Base-by-base conservation (phyloP, 2,888 invertebrate species). In the Dasysyrphus albostriatus region DNA sequence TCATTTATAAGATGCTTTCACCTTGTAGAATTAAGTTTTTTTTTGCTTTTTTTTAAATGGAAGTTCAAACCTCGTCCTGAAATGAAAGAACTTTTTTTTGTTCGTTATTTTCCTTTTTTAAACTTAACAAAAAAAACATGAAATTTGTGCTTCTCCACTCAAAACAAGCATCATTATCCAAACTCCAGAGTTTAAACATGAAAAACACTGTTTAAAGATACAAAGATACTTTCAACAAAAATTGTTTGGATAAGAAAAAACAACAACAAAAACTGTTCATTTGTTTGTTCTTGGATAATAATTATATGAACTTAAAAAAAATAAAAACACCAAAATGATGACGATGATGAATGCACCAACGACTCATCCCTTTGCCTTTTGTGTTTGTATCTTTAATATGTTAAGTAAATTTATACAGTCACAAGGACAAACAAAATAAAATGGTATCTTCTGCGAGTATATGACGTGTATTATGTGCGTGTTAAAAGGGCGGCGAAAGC, bases 381-480 rank as follows among this genome's bases (percentile, higher is more conserved):
- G 59, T 83, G 56, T 49, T 75, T 39, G 51, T 67, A 70, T 42
- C 65, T 73, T 78, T 85, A 85, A 82, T 84, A 80, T 78, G 77
- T 82, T 85, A 70, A 70, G 85, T 78, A 85, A 82, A 85, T 77
- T 82, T 82, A 78, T 37, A 54, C 61, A 82, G 73, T 76, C 65
- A 72, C 42, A 67, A 77, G 51, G 29, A 72, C 54, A 69, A 69
- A 51, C 69, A 69, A 69, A 47, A 67, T 42, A 61, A 24, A 42
- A 37, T 34, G 7, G 34, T 47, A 34, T 65, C 51, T 54, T 65
- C 51, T 54, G 29, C 51, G 19, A 24, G 24, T 29, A 10, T 61
- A 61, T 24, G 59, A 58, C 16, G 39, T 61, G 12, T 61, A 39
- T 61, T 54, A 39, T 16, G 49, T 67, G 67, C 34, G 49, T 34